These are phyloP conservation scores for Eospalax fontanierii DNA, from an alignment of 2,797 vertebrate genomes.

Conservation along the genomic window DNA sequence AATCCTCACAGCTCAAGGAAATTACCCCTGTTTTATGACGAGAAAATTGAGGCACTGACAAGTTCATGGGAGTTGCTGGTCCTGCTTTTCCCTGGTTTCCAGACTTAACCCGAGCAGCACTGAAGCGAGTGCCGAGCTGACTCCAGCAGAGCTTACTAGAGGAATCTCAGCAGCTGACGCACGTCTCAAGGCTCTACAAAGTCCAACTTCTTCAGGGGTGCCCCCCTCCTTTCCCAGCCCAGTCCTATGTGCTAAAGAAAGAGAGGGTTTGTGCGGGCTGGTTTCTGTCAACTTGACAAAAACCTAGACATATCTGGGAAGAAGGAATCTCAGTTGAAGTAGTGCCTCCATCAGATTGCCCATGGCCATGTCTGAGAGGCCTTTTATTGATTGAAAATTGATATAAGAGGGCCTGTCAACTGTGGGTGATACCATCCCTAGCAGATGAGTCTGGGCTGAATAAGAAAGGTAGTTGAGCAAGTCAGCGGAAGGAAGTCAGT, in stretches of 20 bases:
- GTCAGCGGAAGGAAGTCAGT: too few species aligned
- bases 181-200: background rate
- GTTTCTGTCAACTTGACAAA: too few species aligned
- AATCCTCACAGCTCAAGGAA: slow-evolving; percentile 39
- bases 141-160: background rate
- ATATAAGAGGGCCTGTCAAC: too few species aligned
- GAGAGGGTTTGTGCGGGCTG: background rate
- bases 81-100: slow-evolving; percentile 3
- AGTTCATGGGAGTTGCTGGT: background rate
- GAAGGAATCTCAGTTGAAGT: too few species aligned
- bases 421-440: too few species aligned
- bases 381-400: too few species aligned
- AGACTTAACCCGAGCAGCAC: background rate
- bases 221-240: background rate
- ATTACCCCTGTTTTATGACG: slow-evolving; percentile 41
- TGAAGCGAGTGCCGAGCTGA: background rate
- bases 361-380: too few species aligned
- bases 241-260: background rate
- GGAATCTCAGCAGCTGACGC: background rate
- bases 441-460: too few species aligned
- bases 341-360: too few species aligned
- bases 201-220: slow-evolving; percentile 10
- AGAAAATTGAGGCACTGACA: slow-evolving; percentile 57
- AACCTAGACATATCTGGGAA: too few species aligned
- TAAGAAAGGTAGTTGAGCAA: too few species aligned